These are phyloP conservation scores for Hydropsyche tenuis DNA, from an alignment of 1,140 invertebrate genomes.

Conservation along the genomic window DNA sequence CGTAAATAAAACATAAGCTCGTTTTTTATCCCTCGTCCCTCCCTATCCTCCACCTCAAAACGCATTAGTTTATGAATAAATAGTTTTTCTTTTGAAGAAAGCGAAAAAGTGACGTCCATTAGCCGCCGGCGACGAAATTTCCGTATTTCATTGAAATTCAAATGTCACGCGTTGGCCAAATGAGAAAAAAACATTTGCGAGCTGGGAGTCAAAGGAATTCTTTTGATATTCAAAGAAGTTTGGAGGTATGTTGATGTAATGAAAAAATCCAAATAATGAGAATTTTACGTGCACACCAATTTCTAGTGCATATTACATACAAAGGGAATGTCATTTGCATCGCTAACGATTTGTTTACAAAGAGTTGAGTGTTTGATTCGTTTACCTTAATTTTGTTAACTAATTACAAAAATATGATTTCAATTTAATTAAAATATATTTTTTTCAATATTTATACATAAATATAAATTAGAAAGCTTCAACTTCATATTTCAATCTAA, in stretches of 20 bases:
- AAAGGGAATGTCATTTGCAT: too few species aligned
- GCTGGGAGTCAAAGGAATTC: neutral
- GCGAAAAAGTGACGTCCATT: slow-evolving; percentile 23
- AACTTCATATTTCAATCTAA: too few species aligned
- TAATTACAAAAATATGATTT: too few species aligned
- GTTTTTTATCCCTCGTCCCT: neutral
- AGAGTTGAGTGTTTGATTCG: too few species aligned
- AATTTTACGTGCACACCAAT: neutral
- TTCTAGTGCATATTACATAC: neutral
- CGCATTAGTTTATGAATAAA: slow-evolving; percentile 6
- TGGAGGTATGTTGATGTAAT: neutral
- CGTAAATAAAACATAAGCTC: neutral
- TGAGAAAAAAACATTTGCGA: slow-evolving; percentile 12
- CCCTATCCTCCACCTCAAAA: neutral
- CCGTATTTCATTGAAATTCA: slow-evolving; percentile 32
- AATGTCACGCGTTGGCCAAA: slow-evolving; percentile 20
- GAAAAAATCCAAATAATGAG: slow-evolving; percentile 15
- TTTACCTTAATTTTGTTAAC: too few species aligned
- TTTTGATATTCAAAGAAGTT: slow-evolving; percentile 27
- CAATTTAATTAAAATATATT: too few species aligned
- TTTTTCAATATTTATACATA: too few species aligned
- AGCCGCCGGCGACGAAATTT: slow-evolving; percentile 13
- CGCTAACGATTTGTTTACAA: too few species aligned
- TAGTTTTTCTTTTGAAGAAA: neutral
- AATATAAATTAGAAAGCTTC: too few species aligned